These are phyloP conservation scores for Opisthograptis luteolata DNA, from an alignment of 2,888 invertebrate species.

Conservation along the genomic window DNA sequence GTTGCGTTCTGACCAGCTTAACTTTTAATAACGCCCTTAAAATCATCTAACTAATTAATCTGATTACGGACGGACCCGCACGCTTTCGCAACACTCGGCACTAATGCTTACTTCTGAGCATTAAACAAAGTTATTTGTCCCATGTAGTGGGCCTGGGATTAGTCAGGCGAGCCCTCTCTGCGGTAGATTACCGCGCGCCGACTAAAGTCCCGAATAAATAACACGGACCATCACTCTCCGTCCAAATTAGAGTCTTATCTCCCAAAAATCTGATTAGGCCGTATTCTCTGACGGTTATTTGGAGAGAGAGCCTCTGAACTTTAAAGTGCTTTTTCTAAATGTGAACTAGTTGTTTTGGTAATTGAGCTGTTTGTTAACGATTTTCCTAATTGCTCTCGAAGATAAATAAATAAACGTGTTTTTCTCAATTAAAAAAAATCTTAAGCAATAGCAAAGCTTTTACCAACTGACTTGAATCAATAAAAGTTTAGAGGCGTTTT, in stretches of 20 bases:
- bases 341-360: slow-evolving; percentile 2
- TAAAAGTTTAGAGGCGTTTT: no score
- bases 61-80: slow-evolving; percentile 74
- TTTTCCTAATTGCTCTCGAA: not conserved
- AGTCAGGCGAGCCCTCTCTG: slow-evolving; percentile 52
- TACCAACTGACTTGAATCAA: no score
- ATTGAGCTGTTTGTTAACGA: slow-evolving; percentile 1
- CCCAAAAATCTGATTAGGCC: slow-evolving; percentile 40
- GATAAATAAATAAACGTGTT: not conserved
- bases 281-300: slow-evolving; percentile 33
- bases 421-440: no score
- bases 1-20: slow-evolving; percentile 75
- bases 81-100: slow-evolving; percentile 67
- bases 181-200: slow-evolving; percentile 51
- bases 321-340: slow-evolving; percentile 32
- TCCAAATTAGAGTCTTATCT: slow-evolving; percentile 45
- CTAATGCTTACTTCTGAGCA: slow-evolving; percentile 74
- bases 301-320: slow-evolving; percentile 19
- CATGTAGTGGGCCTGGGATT: slow-evolving; percentile 69
- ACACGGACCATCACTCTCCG: slow-evolving; percentile 47
- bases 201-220: slow-evolving; percentile 49
- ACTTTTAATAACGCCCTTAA: slow-evolving; percentile 82
- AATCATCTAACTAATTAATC: slow-evolving; percentile 83
- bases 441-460: no score
- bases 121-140: slow-evolving; percentile 75